A percentile compares a stretch with the other conserved stretches of the same genome.
These are phyloP conservation scores for Dinothrombium tinctorium DNA, from an alignment of 1,140 invertebrate species.

Conservation along the genomic window DNA sequence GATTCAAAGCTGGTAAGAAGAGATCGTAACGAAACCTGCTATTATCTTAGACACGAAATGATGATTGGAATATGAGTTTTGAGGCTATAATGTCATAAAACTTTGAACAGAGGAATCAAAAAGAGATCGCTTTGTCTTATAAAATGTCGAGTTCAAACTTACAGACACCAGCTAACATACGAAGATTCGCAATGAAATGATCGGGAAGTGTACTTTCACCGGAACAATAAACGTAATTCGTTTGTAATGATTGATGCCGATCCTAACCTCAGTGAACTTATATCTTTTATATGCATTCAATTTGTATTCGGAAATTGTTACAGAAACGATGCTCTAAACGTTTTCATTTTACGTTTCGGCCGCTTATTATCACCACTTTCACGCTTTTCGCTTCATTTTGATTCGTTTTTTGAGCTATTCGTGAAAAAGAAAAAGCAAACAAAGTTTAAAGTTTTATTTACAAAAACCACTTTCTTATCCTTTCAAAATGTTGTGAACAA, in stretches of 20 bases:
- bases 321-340: not conserved
- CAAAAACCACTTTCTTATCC: not conserved
- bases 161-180: constrained; percentile 53
- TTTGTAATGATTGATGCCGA: too few relatives aligned
- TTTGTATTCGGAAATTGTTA: not conserved
- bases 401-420: not conserved
- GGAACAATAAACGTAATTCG: constrained; percentile 14
- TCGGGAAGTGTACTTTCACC: constrained; percentile 37
- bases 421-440: not conserved
- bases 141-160: constrained; percentile 50
- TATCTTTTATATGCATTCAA: not conserved
- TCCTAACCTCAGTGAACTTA: not conserved
- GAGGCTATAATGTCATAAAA: constrained; percentile 34
- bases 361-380: not conserved
- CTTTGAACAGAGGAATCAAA: constrained; percentile 41
- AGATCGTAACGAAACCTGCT: constrained; percentile 41
- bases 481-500: not conserved
- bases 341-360: too few relatives aligned
- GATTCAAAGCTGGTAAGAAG: constrained; percentile 39
- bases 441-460: not conserved
- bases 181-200: constrained; percentile 43
- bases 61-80: constrained; percentile 40
- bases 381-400: not conserved
- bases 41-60: constrained; percentile 36
- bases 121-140: constrained; percentile 43